phyloP scores from a whole-genome alignment of 2,797 vertebrate genomes.

The Neosalanx taihuensis region DNA sequence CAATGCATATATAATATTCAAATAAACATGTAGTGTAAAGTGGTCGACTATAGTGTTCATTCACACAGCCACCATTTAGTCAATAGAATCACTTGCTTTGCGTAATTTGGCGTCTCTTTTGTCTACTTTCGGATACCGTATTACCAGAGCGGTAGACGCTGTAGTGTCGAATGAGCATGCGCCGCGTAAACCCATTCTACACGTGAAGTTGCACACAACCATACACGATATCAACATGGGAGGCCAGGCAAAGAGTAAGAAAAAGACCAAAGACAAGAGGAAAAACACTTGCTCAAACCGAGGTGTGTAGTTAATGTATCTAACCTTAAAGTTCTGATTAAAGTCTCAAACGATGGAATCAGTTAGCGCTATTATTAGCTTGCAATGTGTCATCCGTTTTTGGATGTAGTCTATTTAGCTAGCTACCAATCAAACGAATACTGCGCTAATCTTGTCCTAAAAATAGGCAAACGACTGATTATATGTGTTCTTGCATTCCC shows the following conservation, averaged over 20 bases:
- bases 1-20: background rate
- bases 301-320: conserved; percentile 54
- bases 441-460: background rate
- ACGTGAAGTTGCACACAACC: conserved; percentile 36
- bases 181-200: conserved; percentile 28
- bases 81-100: background rate
- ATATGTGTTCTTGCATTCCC: background rate
- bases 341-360: no score
- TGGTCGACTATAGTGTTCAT: no score
- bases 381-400: no score
- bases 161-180: conserved; percentile 39
- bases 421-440: background rate
- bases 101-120: conserved; percentile 23
- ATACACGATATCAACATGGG: conserved; percentile 62
- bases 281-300: conserved; percentile 60
- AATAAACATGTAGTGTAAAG: background rate
- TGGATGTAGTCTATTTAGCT: no score
- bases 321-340: background rate
- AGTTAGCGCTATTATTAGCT: no score
- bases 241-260: conserved; percentile 76
- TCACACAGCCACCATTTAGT: background rate
- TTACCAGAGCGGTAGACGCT: conserved; percentile 1
- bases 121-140: conserved; percentile 60
- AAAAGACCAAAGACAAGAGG: conserved; percentile 72
- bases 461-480: background rate